Base-by-base conservation (phyloP, 2,797 vertebrate species). In the Phylloscopus collybita region DNA sequence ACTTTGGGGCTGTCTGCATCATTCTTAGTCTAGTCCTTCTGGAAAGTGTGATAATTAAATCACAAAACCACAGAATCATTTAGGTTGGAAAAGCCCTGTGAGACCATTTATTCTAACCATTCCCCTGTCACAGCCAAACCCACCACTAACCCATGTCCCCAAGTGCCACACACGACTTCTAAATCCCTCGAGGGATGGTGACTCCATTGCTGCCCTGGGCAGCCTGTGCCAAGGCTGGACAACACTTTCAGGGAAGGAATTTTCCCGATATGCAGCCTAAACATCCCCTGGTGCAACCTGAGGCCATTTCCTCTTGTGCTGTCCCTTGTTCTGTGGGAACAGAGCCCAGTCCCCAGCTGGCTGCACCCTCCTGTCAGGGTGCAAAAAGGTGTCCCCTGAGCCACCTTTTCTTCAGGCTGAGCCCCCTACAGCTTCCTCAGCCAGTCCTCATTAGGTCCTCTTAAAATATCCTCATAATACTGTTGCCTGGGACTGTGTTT, bases 131-230 rank as follows among this genome's bases (percentile, higher is more conserved):
- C 36, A 64, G 26, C 50, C 44, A 71, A 64, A 15, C 18, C 36
- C 27, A 57, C 59, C 74, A 71, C 57, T 79, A 50, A 50, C 18
- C 13, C 32, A 36, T 32, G 44, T 50, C 36, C 26, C 32, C 44
- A 87, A 13, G 59, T 71, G 36, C 50, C 32, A 57, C 50, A 50
- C 50, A 23, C 1, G 1, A 7, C 22, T 64, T 64, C 15, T 71
- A 50, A 40, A 71, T 79, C 27, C 44, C 26, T 64, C 1, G 0
- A 44, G 22, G 18, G 10, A 29, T 32, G 36, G 44, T 0, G 2
- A 14, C 21, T 65, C 50, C 74, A 57, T 32, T 42, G 12, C 36
- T 65, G 10, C 14, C 18, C 36, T 57, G 66, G 59, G 32, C 18
- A 87, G 50, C 32, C 50, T 64, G 18, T 57, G 42, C 42, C 42